Conservation (phyloP, 2,888 invertebrate genomes). For the Amphipyra tragopoginis region DNA sequence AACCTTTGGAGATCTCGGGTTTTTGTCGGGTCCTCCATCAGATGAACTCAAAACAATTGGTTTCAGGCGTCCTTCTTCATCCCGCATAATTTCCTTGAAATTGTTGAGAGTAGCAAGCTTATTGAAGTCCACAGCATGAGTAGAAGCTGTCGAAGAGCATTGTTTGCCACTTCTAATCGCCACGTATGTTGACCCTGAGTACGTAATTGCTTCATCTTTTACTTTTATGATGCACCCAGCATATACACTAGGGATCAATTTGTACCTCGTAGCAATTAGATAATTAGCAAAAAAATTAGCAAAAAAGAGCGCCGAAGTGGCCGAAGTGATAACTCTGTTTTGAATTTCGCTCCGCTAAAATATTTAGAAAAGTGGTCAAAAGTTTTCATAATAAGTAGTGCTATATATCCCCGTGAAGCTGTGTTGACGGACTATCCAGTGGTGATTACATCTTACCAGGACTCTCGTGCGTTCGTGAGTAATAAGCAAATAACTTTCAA, state of each 20-base stretch:
- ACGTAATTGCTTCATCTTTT: neutral
- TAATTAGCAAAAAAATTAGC: too few relatives aligned
- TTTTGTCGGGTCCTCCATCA: slow-evolving; percentile 40
- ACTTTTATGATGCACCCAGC: neutral
- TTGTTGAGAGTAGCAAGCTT: slow-evolving; percentile 12
- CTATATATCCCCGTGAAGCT: too few relatives aligned
- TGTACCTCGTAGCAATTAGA: neutral
- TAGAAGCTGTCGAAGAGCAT: slow-evolving; percentile 30
- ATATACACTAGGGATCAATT: slow-evolving; percentile 1
- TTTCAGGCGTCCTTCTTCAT: slow-evolving; percentile 34
- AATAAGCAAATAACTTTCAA: too few relatives aligned
- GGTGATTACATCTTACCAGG: too few relatives aligned
- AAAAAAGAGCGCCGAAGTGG: too few relatives aligned
- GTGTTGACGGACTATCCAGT: too few relatives aligned
- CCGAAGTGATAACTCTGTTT: too few relatives aligned
- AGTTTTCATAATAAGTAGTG: too few relatives aligned
- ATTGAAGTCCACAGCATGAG: slow-evolving; percentile 18
- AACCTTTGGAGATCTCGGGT: slow-evolving; percentile 39
- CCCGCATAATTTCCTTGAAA: slow-evolving; percentile 13
- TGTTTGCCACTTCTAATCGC: slow-evolving; percentile 48
- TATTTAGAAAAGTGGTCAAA: too few relatives aligned
- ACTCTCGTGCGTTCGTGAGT: too few relatives aligned
- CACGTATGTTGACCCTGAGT: slow-evolving; percentile 4
- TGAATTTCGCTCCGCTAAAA: too few relatives aligned
- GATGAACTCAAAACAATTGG: slow-evolving; percentile 46